Evolutionary conservation across 2,888 invertebrate species (phyloP), one percentile per base, ranked within the genome.

Genomic region (Pristionchus mayeri): DNA sequence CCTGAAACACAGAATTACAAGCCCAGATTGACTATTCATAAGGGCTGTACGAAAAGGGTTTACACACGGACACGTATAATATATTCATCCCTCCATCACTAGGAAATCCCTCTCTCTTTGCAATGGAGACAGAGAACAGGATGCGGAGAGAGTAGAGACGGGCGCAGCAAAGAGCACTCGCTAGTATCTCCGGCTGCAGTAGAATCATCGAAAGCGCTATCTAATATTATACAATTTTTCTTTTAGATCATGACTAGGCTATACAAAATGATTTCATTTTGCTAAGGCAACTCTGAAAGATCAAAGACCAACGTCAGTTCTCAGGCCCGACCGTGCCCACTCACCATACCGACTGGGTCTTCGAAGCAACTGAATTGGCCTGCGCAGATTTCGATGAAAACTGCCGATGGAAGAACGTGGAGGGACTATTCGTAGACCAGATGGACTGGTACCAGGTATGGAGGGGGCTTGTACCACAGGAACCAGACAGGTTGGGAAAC

Each of bases 351-450:
- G 80, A 80, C 21, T 80, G 54, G 57, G 80, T 80, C 13, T 80
- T 57, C 21, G 80, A 80, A 21, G 82, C 89, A 0, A 60, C 80
- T 24, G 87, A 90, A 52, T 84, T 90, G 63, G 86, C 85, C 84
- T 92, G 92, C 76, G 87, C 86, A n/a, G 91, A 92, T 67, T 92
- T 92, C 81, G 90, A 91, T 82, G 90, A 86, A 4, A 85, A 85
- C 24, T 92, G 92, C 24, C 85, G 90, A 63, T 92, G 92, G 92
- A 88, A 90, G 37, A 92, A 92, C 84, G 89, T 92, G 85, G 92
- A 92, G 54, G 92, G 92, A 30, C 81, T 91, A 67, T 88, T 91
- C 67, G 88, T 92, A 4, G 92, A 92, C 84, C 92, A 92, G 75
- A 82, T 92, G 71, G 91, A 92, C 84, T 92, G 92, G 92, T 90